Conservation (phyloP, 2,888 invertebrate species). For the Rhagium mordax region DNA sequence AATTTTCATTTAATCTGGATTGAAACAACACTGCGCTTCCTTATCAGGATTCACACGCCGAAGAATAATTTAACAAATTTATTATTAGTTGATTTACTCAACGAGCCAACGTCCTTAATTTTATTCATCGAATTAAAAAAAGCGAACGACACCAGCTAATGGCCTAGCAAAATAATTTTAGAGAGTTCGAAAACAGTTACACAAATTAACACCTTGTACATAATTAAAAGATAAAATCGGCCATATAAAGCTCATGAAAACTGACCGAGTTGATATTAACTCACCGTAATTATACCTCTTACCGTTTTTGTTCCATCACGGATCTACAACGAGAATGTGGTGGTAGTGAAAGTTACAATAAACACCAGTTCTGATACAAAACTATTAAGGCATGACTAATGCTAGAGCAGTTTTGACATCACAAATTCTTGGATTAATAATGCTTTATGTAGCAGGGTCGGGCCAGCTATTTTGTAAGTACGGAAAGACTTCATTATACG, state of each 20-base stretch:
- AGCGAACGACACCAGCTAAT: not conserved
- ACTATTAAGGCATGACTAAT: constrained; percentile 11
- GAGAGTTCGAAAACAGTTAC: constrained; percentile 3
- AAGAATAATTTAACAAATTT: too few relatives aligned
- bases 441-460: not conserved
- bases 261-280: constrained; percentile 16
- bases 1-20: too few relatives aligned
- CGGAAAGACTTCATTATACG: too few relatives aligned
- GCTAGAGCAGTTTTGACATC: not conserved
- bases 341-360: constrained; percentile 22
- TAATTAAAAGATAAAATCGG: constrained; percentile 22
- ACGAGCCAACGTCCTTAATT: too few relatives aligned
- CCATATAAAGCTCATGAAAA: constrained; percentile 9
- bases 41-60: too few relatives aligned
- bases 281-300: constrained; percentile 17
- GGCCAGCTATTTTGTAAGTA: not conserved
- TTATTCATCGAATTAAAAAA: not conserved
- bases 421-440: not conserved
- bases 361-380: constrained; percentile 15
- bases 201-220: constrained; percentile 13
- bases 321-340: constrained; percentile 14
- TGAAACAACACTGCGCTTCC: too few relatives aligned
- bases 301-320: constrained; percentile 23
- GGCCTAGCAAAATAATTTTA: not conserved
- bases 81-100: too few relatives aligned